Conservation (phyloP, 2,888 invertebrate species). For the Leptothorax acervorum region DNA sequence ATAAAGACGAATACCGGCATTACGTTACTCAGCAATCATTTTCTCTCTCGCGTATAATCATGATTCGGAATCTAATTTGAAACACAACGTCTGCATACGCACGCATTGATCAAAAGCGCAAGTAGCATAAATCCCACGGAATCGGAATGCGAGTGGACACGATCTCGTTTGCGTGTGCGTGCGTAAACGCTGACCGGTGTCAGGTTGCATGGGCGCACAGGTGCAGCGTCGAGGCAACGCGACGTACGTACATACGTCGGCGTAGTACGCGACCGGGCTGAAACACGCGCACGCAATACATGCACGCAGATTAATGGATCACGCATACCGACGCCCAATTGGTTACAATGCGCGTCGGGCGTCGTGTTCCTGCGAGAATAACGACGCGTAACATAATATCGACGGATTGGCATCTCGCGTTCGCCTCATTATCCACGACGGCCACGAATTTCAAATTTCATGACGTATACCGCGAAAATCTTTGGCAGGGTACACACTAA, state of each 20-base stretch:
- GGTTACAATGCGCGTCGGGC: slow-evolving; percentile 71
- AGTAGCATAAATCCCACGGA: slow-evolving; percentile 66
- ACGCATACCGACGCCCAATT: slow-evolving; percentile 59
- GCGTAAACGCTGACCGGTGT: slow-evolving; percentile 60
- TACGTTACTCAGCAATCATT: background rate
- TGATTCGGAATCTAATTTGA: slow-evolving; percentile 12
- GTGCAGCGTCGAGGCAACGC: slow-evolving; percentile 59
- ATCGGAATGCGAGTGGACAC: slow-evolving; percentile 54
- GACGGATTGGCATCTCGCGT: slow-evolving; percentile 76
- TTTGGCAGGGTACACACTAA: background rate
- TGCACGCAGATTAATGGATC: slow-evolving; percentile 70
- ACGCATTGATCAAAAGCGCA: slow-evolving; percentile 50
- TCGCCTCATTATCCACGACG: slow-evolving; percentile 67
- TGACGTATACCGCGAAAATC: background rate
- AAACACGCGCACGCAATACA: slow-evolving; percentile 32
- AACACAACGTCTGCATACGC: background rate
- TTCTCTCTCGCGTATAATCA: background rate
- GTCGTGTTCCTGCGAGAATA: slow-evolving; percentile 68
- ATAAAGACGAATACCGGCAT: background rate
- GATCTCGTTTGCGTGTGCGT: slow-evolving; percentile 29
- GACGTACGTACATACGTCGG: slow-evolving; percentile 43
- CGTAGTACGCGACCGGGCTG: slow-evolving; percentile 4
- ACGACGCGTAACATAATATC: slow-evolving; percentile 76
- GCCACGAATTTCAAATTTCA: slow-evolving; percentile 61
- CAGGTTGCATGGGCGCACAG: slow-evolving; percentile 62